Base-by-base conservation (phyloP, 1,140 invertebrate species). In the Halesus radiatus region DNA sequence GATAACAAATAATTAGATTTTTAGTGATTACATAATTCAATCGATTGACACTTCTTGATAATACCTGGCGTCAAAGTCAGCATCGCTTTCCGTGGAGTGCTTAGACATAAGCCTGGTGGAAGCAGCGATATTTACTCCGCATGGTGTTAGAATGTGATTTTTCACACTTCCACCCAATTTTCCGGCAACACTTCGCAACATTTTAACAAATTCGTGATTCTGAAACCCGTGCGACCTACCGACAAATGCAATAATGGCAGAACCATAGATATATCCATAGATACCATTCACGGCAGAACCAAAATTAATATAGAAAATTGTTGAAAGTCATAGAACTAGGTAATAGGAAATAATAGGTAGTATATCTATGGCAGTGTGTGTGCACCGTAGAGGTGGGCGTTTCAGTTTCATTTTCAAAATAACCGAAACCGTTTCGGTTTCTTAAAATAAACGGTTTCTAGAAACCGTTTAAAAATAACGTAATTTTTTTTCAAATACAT, bases 11-110 rank as follows among this genome's bases (percentile, higher is more conserved):
- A 37, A 37, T 37, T 37, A 7, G 32, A 37, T 37, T 37, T 53
- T 73, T 54, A 29, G 20, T 26, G 18, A 56, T 78, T 80, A 83
- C 79, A 79, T 77, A 78, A 83, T 62, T 23, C 77, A 78, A 37
- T 56, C 20, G 66, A 78, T 70, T 72, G 58, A 66, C 58, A 66
- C 60, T 66, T 52, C 32, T 37, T 37, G 62, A 32, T 76, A 22
- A 29, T 52, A 83, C 81, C 81, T 73, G 76, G 76, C 72, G 50
- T 83, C 81, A 32, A 83, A 72, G 15, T 83, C 64, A 18, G 68
- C 81, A 77, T 83, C 81, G 15, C 66, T 79, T 23, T 83, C 81
- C 3, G 75, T 77, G 15, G 78, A 74, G 13, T 37, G 60, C 26
- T 77, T 22, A 29, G 81, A 82, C 64, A 79, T 75, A 16, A 76